phyloP scores from a whole-genome alignment of 1,140 invertebrate species.

The Streblospio benedicti region DNA sequence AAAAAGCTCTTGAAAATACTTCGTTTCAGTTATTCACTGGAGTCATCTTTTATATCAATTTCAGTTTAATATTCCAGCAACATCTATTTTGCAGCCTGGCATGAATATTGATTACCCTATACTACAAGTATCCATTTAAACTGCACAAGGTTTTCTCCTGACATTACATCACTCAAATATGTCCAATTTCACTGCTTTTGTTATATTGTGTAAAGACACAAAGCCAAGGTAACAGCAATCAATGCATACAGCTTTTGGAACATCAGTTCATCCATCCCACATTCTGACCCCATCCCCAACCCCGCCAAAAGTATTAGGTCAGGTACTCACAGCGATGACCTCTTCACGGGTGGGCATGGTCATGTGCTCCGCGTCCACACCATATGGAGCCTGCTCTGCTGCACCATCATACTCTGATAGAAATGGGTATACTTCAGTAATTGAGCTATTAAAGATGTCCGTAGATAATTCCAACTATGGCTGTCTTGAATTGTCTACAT shows the following conservation, averaged over 20 bases:
- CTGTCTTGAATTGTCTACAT: neutral
- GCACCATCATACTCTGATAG: slow-evolving; percentile 39
- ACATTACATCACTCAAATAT: neutral
- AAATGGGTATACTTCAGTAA: neutral
- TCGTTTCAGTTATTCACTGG: too few species aligned
- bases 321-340: slow-evolving; percentile 24
- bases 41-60: too few species aligned
- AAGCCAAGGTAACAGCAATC: neutral
- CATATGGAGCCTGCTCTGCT: slow-evolving; percentile 40
- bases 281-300: too few species aligned
- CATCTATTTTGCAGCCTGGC: too few species aligned
- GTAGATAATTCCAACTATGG: neutral
- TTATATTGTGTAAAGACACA: neutral
- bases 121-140: too few species aligned
- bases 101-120: too few species aligned
- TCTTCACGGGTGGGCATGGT: slow-evolving; percentile 42
- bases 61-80: too few species aligned
- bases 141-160: neutral
- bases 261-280: neutral
- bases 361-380: slow-evolving; percentile 35
- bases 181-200: neutral
- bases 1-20: too few species aligned
- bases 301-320: neutral
- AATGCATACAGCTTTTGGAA: neutral
- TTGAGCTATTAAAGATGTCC: neutral